Base-by-base conservation (phyloP, 2,888 invertebrate species). In the Drosophila hamatofila region DNA sequence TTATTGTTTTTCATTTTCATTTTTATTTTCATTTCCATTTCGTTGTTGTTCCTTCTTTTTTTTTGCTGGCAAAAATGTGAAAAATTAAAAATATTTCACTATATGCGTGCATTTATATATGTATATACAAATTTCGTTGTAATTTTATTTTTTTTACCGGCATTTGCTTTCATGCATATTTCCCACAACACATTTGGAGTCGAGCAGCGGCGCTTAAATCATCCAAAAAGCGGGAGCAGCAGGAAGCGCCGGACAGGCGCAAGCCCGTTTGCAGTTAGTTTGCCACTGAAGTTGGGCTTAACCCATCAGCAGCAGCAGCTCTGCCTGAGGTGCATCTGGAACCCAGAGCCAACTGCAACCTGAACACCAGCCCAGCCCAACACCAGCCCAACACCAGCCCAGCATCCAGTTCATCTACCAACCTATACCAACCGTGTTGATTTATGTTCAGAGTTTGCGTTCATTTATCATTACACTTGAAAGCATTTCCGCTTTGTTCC, bases 381-480 rank as follows among this genome's bases (percentile, higher is more conserved):
- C 2, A 25, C 33, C 12, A 18, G 7, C 39, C 67, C 21, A 14
- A 14, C 42, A 3, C 21, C 39, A 41, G 9, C 37, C 25, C 37
- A 25, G 2, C 37, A 33, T 66, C 39, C 46, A 14, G 25, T 30
- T 27, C 33, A n/a, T 42, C 39, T 41, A 11, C 44, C 35, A 21
- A n/a, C 48, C n/a, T 49, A 49, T 49, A 30, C 21, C 44, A 25
- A 21, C 60, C 49, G 60, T 57, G 80, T 77, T 84, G 84, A 84
- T 84, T 84, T 84, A 84, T 84, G 89, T 89, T 66, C 88, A 58
- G 89, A 84, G 89, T 84, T 84, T 89, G 84, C 84, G 80, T 89
- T 89, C 84, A 84, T 84, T 84, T 84, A 84, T 84, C 84, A 84
- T 84, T 84, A 84, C 89, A 84, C 89, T 87, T 84, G 84, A 89